Conservation (phyloP, 2,113 vertebrate genomes). For the Pteropus alecto region DNA sequence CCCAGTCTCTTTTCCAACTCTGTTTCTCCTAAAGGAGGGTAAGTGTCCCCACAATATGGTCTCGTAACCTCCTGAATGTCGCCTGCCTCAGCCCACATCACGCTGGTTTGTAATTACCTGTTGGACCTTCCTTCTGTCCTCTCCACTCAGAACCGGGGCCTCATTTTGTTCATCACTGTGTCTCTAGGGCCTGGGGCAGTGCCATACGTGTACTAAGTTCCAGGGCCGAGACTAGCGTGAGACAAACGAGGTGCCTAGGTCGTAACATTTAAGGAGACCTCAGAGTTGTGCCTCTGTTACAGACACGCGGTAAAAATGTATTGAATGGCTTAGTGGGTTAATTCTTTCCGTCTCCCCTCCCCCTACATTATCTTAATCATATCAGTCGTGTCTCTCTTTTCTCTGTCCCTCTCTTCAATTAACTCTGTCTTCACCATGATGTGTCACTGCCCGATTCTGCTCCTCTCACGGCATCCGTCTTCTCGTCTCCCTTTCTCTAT, state of each 20-base stretch:
- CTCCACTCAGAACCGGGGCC: accelerated
- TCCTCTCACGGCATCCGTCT: background rate
- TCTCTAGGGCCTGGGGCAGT: background rate
- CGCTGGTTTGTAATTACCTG: background rate
- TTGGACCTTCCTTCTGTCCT: background rate
- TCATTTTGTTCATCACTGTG: accelerated
- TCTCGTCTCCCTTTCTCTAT: background rate
- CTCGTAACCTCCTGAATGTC: accelerated
- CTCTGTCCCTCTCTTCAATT: background rate
- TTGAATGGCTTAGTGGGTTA: background rate
- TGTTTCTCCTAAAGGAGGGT: background rate
- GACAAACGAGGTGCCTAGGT: background rate
- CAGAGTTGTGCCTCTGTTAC: accelerated
- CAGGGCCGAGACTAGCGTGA: too few relatives aligned
- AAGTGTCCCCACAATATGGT: background rate
- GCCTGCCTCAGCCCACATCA: accelerated
- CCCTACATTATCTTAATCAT: accelerated
- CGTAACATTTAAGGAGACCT: background rate
- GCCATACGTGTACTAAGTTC: accelerated
- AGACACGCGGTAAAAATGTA: background rate
- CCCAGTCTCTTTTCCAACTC: background rate
- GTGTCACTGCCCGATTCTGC: background rate
- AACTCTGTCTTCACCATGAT: background rate
- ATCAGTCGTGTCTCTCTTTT: background rate
- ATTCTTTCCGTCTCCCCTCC: background rate